Base-by-base conservation (phyloP, 2,888 invertebrate species). In the Eupithecia insigniata region DNA sequence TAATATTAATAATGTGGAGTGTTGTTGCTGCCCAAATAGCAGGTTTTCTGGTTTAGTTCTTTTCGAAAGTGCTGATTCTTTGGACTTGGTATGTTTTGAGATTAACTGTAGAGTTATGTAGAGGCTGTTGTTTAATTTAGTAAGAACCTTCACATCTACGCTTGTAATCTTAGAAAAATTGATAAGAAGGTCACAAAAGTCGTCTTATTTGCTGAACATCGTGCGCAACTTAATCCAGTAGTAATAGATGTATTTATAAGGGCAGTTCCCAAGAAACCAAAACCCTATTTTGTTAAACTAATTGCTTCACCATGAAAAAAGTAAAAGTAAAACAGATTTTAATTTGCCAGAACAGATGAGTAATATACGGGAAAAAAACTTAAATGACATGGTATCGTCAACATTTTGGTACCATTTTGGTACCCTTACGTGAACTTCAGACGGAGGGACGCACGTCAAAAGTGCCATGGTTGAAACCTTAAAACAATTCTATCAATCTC, bases 1-100 rank as follows among this genome's bases (percentile, higher is more conserved):
- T 76, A 62, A 62, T 36, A n/a, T 22, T 39, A 64, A 36, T 64
- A 12, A 30, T 62, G 22, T 36, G 26, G 22, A 34, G 32, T 64
- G 22, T 16, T 64, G 14, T 36, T 10, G 14, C 14, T 36, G 12
- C 26, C 14, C 64, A 64, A 36, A 64, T 34, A 36, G 16, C 16
- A 6, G 7, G 34, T 61, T 32, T n/a, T 10, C 22, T n/a, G n/a
- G 7, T n/a, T 34, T 32, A 12, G 18, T 22, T 8, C 12, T n/a
- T 34, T 36, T 64, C 2, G 22, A 36, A 32, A 60, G 1, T 43
- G 43, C 46, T 22, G 46, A 22, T n/a, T 51, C 3, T n/a, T 51
- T 22, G 14, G 46, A n/a, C 22, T 51, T 22, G 22, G 7, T 8
- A 7, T n/a, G n/a, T 51, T 51, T 51, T 46, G 8, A 2, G n/a